Evolutionary conservation across 2,113 vertebrate genomes (phyloP).

Genomic region (Melanocharis versteri): DNA sequence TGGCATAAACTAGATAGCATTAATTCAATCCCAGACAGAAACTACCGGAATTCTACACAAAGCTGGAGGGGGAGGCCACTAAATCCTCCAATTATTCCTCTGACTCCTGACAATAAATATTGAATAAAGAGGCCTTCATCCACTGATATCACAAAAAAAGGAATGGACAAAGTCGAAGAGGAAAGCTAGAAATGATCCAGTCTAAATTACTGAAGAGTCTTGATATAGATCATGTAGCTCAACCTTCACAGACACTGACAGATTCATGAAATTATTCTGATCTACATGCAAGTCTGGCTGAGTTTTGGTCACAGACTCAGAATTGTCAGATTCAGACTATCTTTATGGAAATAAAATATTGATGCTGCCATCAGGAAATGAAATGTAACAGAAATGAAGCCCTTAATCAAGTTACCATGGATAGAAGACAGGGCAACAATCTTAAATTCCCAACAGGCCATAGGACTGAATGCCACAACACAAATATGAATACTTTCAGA

Average conservation of each 20-base stretch:
- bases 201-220: not conserved
- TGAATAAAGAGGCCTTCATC: not conserved
- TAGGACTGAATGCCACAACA: not conserved
- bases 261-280: not conserved
- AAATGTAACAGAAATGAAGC: not conserved
- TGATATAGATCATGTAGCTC: not conserved
- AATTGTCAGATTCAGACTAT: not conserved
- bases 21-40: not conserved
- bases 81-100: not conserved
- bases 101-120: not conserved
- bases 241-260: not conserved
- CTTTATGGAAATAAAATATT: not conserved
- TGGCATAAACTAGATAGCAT: not conserved
- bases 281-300: not conserved
- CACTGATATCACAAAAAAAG: not conserved
- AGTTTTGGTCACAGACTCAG: not conserved
- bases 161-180: not conserved
- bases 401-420: not conserved
- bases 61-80: not conserved
- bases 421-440: not conserved
- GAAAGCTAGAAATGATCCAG: not conserved
- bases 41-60: not conserved
- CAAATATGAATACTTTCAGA: not conserved
- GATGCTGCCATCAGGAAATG: not conserved
- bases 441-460: not conserved